phyloP scores from a whole-genome alignment of 2,888 invertebrate genomes.

The Parnassius glacialis region DNA sequence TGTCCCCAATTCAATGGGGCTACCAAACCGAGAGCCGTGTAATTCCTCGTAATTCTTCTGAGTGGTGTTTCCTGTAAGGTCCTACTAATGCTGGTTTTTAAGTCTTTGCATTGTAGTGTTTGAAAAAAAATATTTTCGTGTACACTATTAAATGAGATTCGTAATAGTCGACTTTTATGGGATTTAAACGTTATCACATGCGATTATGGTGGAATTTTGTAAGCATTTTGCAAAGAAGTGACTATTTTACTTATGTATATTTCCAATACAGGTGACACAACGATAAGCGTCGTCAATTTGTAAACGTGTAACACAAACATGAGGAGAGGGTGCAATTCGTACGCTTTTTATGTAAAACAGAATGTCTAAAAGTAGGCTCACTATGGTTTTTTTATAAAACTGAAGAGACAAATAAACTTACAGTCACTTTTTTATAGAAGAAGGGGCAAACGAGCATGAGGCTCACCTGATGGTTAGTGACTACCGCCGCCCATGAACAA shows the following conservation, averaged over 20 bases:
- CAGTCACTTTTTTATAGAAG: too few relatives aligned
- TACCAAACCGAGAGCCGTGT: conserved; percentile 1
- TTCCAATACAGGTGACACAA: conserved; percentile 13
- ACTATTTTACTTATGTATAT: conserved; percentile 6
- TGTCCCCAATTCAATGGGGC: conserved; percentile 2
- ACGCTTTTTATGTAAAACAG: too few relatives aligned
- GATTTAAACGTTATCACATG: neutral
- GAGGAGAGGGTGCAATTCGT: neutral
- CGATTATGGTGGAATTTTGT: neutral
- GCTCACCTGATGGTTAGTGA: too few relatives aligned
- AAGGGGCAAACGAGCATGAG: too few relatives aligned
- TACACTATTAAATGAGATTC: neutral
- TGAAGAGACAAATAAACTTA: too few relatives aligned
- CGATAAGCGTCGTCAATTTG: conserved; percentile 17
- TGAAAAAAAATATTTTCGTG: neutral
- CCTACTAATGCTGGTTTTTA: conserved; percentile 4
- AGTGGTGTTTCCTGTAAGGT: neutral
- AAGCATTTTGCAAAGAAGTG: neutral
- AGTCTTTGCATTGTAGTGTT: neutral
- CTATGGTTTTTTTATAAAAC: too few relatives aligned
- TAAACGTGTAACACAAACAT: conserved; percentile 11
- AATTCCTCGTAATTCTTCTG: conserved; percentile 2
- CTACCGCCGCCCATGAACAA: too few relatives aligned
- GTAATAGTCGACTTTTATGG: neutral
- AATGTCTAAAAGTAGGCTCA: too few relatives aligned